Conservation (phyloP, 2,888 invertebrate genomes). For the Andrena camellia region DNA sequence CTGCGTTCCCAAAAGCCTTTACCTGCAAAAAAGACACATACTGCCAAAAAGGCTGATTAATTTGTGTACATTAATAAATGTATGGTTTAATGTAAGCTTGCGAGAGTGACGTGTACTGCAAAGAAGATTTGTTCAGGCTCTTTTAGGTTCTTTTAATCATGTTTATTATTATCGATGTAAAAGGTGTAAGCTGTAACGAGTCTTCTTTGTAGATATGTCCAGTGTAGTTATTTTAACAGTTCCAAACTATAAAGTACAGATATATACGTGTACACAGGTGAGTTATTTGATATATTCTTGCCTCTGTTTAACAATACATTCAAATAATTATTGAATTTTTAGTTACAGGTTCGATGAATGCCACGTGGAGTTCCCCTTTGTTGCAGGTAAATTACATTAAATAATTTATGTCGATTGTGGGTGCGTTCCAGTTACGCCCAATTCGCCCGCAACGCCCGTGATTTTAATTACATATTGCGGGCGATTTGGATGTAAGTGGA, state of each 20-base stretch:
- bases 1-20: constrained; percentile 96
- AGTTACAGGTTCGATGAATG: constrained; percentile 15
- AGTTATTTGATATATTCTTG: background rate
- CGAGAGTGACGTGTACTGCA: constrained; percentile 18
- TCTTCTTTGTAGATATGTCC: constrained; percentile 37
- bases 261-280: constrained; percentile 10
- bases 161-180: background rate
- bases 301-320: background rate
- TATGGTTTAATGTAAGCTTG: constrained; percentile 58
- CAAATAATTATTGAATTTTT: background rate
- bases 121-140: constrained; percentile 43
- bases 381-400: constrained; percentile 6
- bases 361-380: background rate
- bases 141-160: background rate
- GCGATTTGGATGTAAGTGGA: too few species aligned
- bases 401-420: too few species aligned
- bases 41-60: constrained; percentile 94
- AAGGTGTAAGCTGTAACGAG: constrained; percentile 1
- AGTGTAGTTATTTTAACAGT: constrained; percentile 20
- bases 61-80: constrained; percentile 79
- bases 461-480: too few species aligned
- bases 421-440: too few species aligned
- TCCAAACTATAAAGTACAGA: background rate
- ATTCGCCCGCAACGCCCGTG: too few species aligned
- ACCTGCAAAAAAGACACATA: constrained; percentile 92